Conservation (phyloP, 2,888 invertebrate species). For the Noctua janthe region DNA sequence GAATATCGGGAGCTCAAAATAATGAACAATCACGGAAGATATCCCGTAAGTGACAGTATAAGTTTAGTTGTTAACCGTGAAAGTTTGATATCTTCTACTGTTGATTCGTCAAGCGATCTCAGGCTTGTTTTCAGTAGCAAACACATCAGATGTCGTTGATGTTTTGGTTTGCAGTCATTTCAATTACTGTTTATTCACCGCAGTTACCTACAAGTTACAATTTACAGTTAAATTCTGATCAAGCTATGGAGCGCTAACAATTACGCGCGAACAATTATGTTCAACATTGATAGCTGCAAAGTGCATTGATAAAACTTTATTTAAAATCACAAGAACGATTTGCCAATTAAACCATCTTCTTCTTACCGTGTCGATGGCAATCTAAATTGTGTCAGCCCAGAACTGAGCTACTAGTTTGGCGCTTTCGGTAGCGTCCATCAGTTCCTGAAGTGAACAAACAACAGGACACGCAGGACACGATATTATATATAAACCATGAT, state of each 20-base stretch:
- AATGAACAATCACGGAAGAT: too few relatives aligned
- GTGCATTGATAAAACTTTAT: background rate
- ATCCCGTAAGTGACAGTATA: too few relatives aligned
- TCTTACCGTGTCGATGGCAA: too few relatives aligned
- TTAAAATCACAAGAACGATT: background rate
- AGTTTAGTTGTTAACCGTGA: too few relatives aligned
- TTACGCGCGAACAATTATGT: background rate
- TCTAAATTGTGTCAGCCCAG: too few relatives aligned
- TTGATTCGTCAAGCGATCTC: constrained; percentile 25
- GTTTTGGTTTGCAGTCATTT: constrained; percentile 41
- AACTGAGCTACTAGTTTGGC: too few relatives aligned
- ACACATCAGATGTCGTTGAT: constrained; percentile 23
- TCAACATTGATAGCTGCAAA: background rate
- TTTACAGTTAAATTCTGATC: background rate
- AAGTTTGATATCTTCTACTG: background rate
- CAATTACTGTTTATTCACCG: constrained; percentile 19
- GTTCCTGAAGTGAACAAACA: too few relatives aligned
- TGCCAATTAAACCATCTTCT: background rate
- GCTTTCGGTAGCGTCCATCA: too few relatives aligned
- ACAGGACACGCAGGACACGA: too few relatives aligned
- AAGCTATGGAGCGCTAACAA: background rate
- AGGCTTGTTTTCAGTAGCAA: constrained; percentile 26
- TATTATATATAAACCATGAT: background rate
- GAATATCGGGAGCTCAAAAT: too few relatives aligned
- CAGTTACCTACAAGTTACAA: background rate